A percentile compares a stretch with the other conserved stretches of the same genome.
Evolutionary conservation across 2,888 invertebrate genomes (phyloP).

Genomic region (Chrysodeixis includens): DNA sequence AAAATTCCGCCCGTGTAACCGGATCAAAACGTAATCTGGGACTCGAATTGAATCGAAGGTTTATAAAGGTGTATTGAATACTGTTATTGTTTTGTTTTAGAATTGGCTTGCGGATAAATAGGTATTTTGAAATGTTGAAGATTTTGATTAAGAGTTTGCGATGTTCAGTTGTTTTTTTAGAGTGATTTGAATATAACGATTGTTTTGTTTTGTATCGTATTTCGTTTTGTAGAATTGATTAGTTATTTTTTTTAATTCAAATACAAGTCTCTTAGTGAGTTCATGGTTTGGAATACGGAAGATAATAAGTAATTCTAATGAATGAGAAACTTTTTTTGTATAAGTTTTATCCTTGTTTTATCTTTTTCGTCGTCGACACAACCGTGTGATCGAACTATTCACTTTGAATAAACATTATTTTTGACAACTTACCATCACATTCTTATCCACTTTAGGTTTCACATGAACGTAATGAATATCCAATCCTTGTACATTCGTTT

Average conservation of each 20-base stretch:
- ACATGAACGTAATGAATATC: conserved; percentile 93
- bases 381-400: no score
- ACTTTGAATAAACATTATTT: no score
- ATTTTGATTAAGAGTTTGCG: background rate
- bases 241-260: no score
- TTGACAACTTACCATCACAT: conserved; percentile 70
- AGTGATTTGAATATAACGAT: background rate
- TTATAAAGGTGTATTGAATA: conserved; percentile 9
- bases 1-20: conserved; percentile 34
- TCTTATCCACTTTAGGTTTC: conserved; percentile 84
- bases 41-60: conserved; percentile 36
- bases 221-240: no score
- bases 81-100: conserved; percentile 1
- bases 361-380: no score
- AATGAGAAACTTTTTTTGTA: no score
- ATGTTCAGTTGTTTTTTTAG: background rate
- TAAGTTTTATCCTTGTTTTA: no score
- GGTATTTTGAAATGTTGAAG: background rate
- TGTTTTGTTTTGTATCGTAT: background rate
- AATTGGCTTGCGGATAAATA: background rate
- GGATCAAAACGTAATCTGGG: conserved; percentile 33
- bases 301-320: no score
- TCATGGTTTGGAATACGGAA: no score
- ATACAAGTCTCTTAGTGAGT: no score
- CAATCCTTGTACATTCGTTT: conserved; percentile 92